phyloP scores from a whole-genome alignment of 2,113 vertebrate genomes.

The Onychostoma macrolepis region DNA sequence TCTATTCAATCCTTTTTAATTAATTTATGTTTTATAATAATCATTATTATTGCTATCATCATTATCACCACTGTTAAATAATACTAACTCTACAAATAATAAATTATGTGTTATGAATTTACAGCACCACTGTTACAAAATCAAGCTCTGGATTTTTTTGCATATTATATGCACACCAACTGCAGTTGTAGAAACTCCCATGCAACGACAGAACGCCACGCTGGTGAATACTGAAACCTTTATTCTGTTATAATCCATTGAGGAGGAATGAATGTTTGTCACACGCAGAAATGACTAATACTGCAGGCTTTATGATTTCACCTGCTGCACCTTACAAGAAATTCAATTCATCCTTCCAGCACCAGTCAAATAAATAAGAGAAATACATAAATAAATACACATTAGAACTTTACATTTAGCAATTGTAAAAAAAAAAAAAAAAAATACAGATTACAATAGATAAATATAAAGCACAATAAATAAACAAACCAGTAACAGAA shows the following conservation, averaged over 20 bases:
- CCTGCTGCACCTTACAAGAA: slow-evolving; percentile 30
- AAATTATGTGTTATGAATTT: background rate
- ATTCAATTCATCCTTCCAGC: background rate
- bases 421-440: slow-evolving; percentile 32
- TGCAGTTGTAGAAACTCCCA: background rate
- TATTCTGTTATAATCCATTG: slow-evolving; percentile 42
- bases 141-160: background rate
- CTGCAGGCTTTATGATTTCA: slow-evolving; percentile 29
- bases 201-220: slow-evolving; percentile 23
- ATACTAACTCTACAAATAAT: background rate
- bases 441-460: background rate
- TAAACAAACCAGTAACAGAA: background rate
- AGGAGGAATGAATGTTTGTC: slow-evolving; percentile 38
- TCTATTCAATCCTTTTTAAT: background rate
- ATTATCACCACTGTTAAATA: background rate
- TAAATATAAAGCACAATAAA: slow-evolving; percentile 6
- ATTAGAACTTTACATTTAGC: slow-evolving; percentile 16
- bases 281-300: slow-evolving; percentile 46
- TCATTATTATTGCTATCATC: background rate
- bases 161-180: background rate
- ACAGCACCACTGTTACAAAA: background rate
- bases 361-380: slow-evolving; percentile 14
- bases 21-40: background rate
- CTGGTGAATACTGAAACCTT: slow-evolving; percentile 53
- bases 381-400: slow-evolving; percentile 34